A percentile compares a stretch with the other conserved stretches of the same genome.
Evolutionary conservation across 2,113 vertebrate genomes (phyloP).

Genomic region (Rhodinocichla rosea): DNA sequence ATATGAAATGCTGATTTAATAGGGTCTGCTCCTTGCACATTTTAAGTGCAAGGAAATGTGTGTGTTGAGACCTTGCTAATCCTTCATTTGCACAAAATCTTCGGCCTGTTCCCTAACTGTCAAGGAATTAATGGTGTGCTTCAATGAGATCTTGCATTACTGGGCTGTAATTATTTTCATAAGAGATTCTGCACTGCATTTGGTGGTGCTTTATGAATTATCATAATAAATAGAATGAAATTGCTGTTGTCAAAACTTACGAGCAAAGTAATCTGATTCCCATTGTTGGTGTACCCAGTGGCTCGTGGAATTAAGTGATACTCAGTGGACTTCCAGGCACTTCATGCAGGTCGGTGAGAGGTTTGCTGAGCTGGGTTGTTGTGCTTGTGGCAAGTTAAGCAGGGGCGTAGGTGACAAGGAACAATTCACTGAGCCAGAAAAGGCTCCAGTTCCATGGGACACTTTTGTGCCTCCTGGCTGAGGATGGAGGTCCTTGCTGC

Average conservation of each 20-base stretch:
- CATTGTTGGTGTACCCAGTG: neutral
- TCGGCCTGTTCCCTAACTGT: neutral
- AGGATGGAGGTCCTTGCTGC: neutral
- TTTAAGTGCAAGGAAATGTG: neutral
- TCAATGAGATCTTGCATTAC: neutral
- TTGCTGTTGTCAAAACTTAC: neutral
- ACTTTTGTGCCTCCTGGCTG: neutral
- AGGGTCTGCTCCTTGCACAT: neutral
- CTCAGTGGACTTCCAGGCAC: neutral
- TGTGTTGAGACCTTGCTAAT: slow-evolving; percentile 19
- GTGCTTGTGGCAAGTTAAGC: neutral
- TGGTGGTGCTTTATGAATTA: neutral
- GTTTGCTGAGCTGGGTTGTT: neutral
- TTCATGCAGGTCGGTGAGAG: neutral
- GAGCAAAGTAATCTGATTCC: neutral
- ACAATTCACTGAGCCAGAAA: neutral
- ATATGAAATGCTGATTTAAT: slow-evolving; percentile 16
- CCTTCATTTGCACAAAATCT: slow-evolving; percentile 22
- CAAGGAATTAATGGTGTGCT: slow-evolving; percentile 20
- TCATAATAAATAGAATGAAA: neutral
- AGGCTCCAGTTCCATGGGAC: neutral
- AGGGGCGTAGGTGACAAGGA: neutral
- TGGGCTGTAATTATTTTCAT: neutral
- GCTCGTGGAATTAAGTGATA: neutral
- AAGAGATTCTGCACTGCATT: neutral